Conservation (phyloP, 2,113 vertebrate species). For the Phaetusa simplex region DNA sequence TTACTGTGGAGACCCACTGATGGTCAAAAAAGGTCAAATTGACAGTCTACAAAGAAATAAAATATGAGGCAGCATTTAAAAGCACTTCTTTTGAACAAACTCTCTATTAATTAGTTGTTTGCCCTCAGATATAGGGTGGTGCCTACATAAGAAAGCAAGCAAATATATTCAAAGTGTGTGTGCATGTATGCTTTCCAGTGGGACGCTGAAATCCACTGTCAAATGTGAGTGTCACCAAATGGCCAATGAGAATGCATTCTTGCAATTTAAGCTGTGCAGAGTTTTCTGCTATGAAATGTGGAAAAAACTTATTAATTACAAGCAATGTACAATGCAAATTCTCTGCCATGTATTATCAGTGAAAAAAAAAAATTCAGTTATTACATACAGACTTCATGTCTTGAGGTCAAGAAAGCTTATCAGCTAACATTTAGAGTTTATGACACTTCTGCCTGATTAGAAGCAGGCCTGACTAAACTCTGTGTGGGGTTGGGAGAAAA, state of each 20-base stretch:
- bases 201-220: not conserved
- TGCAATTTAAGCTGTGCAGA: not conserved
- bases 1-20: constrained; percentile 53
- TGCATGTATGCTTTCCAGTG: not conserved
- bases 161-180: not conserved
- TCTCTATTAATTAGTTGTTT: constrained; percentile 79
- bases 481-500: not conserved
- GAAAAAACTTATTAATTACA: not conserved
- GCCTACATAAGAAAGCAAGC: not conserved
- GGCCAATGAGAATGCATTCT: not conserved
- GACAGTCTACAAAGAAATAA: constrained; percentile 75
- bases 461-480: not conserved
- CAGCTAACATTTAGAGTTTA: not conserved
- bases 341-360: not conserved
- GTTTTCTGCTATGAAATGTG: not conserved
- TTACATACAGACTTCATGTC: not conserved
- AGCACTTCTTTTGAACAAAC: constrained; percentile 58
- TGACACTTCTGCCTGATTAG: not conserved
- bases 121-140: constrained; percentile 57
- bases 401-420: not conserved
- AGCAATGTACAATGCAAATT: not conserved
- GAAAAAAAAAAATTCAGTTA: not conserved
- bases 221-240: not conserved
- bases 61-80: constrained; percentile 56
- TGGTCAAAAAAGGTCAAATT: constrained; percentile 62